A percentile compares a stretch with the other conserved stretches of the same genome.
phyloP scores from a whole-genome alignment of 2,113 vertebrate species.

The Lasiurus borealis region DNA sequence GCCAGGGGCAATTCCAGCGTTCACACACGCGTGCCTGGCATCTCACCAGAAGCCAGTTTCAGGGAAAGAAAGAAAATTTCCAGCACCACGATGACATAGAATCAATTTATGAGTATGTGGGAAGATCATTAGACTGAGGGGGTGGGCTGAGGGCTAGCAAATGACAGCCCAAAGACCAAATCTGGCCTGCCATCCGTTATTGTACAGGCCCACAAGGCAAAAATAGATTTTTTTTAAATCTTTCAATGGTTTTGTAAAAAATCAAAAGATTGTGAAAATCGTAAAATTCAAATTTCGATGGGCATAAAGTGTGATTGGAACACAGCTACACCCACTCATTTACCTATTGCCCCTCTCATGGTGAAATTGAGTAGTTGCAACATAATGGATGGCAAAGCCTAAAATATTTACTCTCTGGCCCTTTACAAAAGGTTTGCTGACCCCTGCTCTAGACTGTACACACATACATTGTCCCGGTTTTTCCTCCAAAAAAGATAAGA shows the following conservation, averaged over 20 bases:
- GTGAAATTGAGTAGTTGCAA: not conserved
- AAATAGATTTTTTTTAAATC: not conserved
- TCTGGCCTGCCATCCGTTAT: not conserved
- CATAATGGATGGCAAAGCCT: not conserved
- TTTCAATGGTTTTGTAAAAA: not conserved
- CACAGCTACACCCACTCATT: not conserved
- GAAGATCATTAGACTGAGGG: not conserved
- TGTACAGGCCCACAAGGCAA: not conserved
- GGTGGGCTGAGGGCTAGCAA: rapidly evolving
- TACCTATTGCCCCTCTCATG: rapidly evolving
- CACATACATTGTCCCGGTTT: not conserved
- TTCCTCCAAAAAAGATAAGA: not conserved
- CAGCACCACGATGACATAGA: not conserved
- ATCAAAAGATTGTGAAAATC: not conserved
- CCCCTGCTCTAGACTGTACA: not conserved
- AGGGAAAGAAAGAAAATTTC: not conserved
- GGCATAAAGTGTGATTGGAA: not conserved
- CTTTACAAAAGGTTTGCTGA: not conserved
- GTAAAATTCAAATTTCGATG: not conserved
- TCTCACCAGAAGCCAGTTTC: constrained; percentile 9
- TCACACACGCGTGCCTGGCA: not conserved
- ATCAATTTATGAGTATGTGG: not conserved
- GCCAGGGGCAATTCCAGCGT: not conserved
- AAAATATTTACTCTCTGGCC: not conserved
- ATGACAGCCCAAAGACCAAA: not conserved